These are phyloP conservation scores for Bos taurus DNA, from an alignment of 2,113 vertebrate species.

Conservation along the genomic window DNA sequence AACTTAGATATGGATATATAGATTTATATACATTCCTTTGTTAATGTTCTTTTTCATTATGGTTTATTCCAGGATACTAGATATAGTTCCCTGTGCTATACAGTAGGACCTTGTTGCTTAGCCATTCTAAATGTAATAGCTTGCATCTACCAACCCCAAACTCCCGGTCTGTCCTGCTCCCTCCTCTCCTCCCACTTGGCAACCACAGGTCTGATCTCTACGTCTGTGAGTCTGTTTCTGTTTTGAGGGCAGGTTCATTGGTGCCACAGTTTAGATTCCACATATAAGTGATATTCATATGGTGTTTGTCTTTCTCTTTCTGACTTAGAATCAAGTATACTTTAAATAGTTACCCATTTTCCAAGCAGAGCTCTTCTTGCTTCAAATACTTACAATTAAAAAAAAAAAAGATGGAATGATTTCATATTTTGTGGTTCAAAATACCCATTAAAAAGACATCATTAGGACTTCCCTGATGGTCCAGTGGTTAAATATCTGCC, in stretches of 20 bases:
- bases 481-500: too few species aligned
- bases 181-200: not conserved
- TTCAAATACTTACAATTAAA: conserved; percentile 87
- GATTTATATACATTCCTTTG: not conserved
- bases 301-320: too few species aligned
- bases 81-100: not conserved
- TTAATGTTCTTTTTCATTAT: not conserved
- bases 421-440: conserved; percentile 2
- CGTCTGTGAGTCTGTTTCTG: not conserved
- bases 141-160: not conserved
- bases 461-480: too few species aligned
- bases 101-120: not conserved
- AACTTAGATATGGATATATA: not conserved
- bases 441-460: not conserved
- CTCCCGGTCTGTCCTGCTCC: not conserved
- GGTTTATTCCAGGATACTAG: not conserved
- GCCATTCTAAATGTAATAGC: not conserved
- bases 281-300: too few species aligned
- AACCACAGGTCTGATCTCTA: not conserved
- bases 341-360: conserved; percentile 72
- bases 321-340: too few species aligned
- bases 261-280: too few species aligned
- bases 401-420: conserved; percentile 28
- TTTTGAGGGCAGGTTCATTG: not conserved
- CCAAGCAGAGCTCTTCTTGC: conserved; percentile 90